A percentile compares a stretch with the other conserved stretches of the same genome.
phyloP scores from a whole-genome alignment of 2,888 invertebrate species.

The Lepeophtheirus nordmannii region DNA sequence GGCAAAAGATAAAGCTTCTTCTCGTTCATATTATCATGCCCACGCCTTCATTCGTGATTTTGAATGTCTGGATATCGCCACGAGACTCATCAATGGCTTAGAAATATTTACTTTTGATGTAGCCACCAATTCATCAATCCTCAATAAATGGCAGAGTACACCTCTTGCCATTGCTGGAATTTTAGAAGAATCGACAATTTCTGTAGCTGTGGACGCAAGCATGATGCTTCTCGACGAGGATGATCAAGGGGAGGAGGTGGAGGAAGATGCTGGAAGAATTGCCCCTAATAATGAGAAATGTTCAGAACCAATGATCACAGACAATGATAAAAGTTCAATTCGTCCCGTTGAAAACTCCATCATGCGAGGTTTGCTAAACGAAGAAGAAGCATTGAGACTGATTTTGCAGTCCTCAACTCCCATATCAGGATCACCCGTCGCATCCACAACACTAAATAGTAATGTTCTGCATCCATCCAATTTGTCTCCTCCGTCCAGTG shows the following conservation, averaged over 20 bases:
- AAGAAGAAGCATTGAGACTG: conserved; percentile 55
- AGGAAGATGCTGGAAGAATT: not conserved
- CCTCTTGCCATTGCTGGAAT: conserved; percentile 67
- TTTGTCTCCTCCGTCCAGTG: conserved; percentile 3
- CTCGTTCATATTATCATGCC: conserved; percentile 65
- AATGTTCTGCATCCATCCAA: no score
- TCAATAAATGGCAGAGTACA: conserved; percentile 74
- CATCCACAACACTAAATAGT: not conserved
- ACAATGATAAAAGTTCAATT: not conserved
- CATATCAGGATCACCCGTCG: conserved; percentile 23
- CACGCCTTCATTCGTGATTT: conserved; percentile 65
- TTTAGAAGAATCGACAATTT: conserved; percentile 40
- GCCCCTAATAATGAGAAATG: not conserved
- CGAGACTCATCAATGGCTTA: conserved; percentile 56
- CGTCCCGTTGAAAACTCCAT: not conserved
- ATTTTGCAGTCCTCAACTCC: conserved; percentile 39
- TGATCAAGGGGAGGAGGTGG: not conserved
- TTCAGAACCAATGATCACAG: not conserved
- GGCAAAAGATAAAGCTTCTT: conserved; percentile 53
- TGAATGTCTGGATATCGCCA: conserved; percentile 61
- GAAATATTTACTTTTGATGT: conserved; percentile 50
- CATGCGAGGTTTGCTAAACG: conserved; percentile 38
- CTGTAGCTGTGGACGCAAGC: conserved; percentile 50
- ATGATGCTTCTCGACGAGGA: conserved; percentile 42
- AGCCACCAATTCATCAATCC: conserved; percentile 64